Conservation (phyloP, 2,797 vertebrate genomes). For the Sebastes kiyomatsui region DNA sequence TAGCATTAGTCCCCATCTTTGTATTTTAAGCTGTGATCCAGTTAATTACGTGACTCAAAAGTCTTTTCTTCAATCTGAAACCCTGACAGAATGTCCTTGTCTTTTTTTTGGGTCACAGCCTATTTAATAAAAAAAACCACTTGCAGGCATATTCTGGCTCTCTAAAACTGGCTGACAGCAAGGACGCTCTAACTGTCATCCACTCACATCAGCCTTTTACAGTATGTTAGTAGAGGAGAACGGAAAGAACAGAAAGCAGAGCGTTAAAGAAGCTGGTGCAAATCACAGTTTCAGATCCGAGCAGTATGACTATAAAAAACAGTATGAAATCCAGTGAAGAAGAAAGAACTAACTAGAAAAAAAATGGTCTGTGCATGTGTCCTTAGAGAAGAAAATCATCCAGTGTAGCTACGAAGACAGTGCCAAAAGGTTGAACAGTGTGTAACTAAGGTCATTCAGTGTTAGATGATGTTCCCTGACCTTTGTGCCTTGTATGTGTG, state of each 20-base stretch:
- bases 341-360: conserved; percentile 65
- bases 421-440: conserved; percentile 56
- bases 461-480: conserved; percentile 77
- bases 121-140: conserved; percentile 9
- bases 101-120: neutral
- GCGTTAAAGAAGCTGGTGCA: conserved; percentile 50
- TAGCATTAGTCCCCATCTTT: neutral
- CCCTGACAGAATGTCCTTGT: conserved; percentile 11
- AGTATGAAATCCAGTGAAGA: conserved; percentile 64
- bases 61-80: neutral
- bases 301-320: conserved; percentile 63
- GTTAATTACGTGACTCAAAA: neutral
- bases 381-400: conserved; percentile 47
- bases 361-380: conserved; percentile 53
- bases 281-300: conserved; percentile 69
- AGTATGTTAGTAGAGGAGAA: conserved; percentile 16
- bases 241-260: conserved; percentile 29
- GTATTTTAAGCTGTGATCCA: neutral
- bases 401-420: conserved; percentile 68
- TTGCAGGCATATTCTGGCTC: conserved; percentile 12
- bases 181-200: conserved; percentile 12
- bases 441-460: conserved; percentile 35
- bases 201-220: conserved; percentile 4
- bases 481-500: conserved; percentile 62
- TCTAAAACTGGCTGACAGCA: conserved; percentile 16